Base-by-base conservation (phyloP, 2,797 vertebrate species). In the Lepilemur ruficaudatus region DNA sequence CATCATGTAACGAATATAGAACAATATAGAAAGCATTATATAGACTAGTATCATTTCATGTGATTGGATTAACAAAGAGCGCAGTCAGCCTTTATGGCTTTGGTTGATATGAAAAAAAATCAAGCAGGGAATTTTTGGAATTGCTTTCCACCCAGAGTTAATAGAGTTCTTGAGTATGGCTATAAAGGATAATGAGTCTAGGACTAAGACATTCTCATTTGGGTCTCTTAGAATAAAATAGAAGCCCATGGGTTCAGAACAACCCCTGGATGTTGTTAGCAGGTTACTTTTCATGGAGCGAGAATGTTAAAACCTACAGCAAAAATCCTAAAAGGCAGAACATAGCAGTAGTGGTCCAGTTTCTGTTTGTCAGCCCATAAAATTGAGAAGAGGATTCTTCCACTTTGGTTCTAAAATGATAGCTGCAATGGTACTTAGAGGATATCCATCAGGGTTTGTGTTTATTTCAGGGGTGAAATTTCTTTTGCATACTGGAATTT, bases 41-140 rank as follows among this genome's bases (percentile, higher is more conserved):
- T 82, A 22, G 76, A 43, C 65, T 86, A 72, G 72, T 63, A 88
- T 86, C n/a, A 32, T 93, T 91, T 78, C 80, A 46, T 89, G 32
- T 93, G 61, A 95, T 87, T 85, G 55, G 38, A 90, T 94, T 97
- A 97, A 35, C 35, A 48, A 92, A 95, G 73, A 96, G 25, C 48
- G 84, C 79, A 87, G 52, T 52, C 38, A 84, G 30, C 32, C 15
- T 95, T 93, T 96, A 65, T 94, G n/a, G 38, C 38, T 94, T 96
- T 18, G 46, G 32, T 35, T 92, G 85, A 80, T 85, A 94, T 28
- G 43, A 78, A 81, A 87, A 50, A 87, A 72, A 59, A 79, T 82
- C 65, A 89, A 91, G 76, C 30, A 69, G 22, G 38, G 61, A 88
- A 80, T 89, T 93, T 96, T 72, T 22, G 23, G 52, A 87, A 93